phyloP scores from a whole-genome alignment of 2,888 invertebrate genomes.

The Erpobdella octoculata region DNA sequence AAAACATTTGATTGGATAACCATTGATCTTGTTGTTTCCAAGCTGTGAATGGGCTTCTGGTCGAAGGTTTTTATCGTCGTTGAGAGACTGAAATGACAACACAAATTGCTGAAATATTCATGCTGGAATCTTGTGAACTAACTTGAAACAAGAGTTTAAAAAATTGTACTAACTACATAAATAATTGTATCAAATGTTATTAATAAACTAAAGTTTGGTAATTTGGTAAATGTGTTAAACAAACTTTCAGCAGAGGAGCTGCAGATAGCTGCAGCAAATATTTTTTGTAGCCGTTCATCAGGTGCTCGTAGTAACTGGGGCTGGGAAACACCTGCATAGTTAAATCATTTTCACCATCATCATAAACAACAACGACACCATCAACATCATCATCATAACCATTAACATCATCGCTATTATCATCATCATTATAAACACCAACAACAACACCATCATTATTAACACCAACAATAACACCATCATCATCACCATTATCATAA shows the following conservation, averaged over 20 bases:
- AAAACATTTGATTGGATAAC: too few relatives aligned
- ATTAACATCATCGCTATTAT: neutral
- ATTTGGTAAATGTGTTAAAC: neutral
- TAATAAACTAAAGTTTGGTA: neutral
- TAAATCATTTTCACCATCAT: too few relatives aligned
- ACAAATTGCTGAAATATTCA: neutral
- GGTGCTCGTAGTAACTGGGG: neutral
- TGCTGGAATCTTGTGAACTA: neutral
- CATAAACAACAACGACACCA: too few relatives aligned
- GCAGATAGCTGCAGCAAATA: neutral
- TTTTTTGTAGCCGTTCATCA: slow-evolving; percentile 1
- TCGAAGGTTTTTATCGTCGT: too few relatives aligned
- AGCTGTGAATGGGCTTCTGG: too few relatives aligned
- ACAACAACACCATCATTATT: too few relatives aligned
- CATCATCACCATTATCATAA: too few relatives aligned
- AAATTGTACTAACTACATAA: too few relatives aligned
- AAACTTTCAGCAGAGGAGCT: neutral
- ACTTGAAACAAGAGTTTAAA: too few relatives aligned
- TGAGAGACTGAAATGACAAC: too few relatives aligned
- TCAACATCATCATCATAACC: neutral
- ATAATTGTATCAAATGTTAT: neutral
- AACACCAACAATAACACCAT: too few relatives aligned
- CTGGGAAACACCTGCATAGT: neutral
- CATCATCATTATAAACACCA: neutral
- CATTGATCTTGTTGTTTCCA: too few relatives aligned